A percentile compares a stretch with the other conserved stretches of the same genome.
Evolutionary conservation across 1,140 invertebrate species (phyloP).

Genomic region (Trichonephila clavata): DNA sequence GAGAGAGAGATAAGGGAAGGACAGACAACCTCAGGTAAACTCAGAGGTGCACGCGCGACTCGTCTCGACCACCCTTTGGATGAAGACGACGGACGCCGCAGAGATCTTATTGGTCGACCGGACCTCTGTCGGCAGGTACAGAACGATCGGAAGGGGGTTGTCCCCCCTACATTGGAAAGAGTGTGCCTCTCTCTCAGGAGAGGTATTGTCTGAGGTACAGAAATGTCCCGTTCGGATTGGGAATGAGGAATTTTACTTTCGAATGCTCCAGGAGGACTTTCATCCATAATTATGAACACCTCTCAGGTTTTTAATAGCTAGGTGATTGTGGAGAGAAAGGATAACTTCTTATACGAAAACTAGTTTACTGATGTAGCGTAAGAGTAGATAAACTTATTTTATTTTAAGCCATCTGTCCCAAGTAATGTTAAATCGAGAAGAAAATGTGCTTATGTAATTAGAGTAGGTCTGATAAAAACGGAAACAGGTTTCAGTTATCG

Average conservation of each 20-base stretch:
- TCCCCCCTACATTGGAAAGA: not conserved
- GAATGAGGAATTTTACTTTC: not conserved
- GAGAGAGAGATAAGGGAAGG: not conserved
- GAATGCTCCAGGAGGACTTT: too few species aligned
- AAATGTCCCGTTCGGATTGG: not conserved
- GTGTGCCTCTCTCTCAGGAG: not conserved
- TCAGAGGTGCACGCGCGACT: conserved; percentile 33
- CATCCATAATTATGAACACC: too few species aligned
- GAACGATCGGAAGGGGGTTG: conserved; percentile 4
- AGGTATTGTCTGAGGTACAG: not conserved
- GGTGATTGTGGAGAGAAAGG: too few species aligned
- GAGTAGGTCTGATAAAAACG: too few species aligned
- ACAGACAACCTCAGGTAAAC: conserved; percentile 37
- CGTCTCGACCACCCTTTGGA: conserved; percentile 37
- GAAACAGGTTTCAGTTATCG: too few species aligned
- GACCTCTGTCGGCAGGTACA: conserved; percentile 52
- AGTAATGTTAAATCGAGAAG: too few species aligned
- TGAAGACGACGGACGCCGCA: conserved; percentile 9
- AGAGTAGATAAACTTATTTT: too few species aligned
- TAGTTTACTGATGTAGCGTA: too few species aligned
- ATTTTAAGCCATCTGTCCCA: too few species aligned
- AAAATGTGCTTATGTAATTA: too few species aligned
- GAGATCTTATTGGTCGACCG: conserved; percentile 42
- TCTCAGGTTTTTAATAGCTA: too few species aligned
- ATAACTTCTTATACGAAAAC: too few species aligned